These are phyloP conservation scores for Rhizomys pruinosus DNA, from an alignment of 2,113 vertebrate species.

Conservation along the genomic window DNA sequence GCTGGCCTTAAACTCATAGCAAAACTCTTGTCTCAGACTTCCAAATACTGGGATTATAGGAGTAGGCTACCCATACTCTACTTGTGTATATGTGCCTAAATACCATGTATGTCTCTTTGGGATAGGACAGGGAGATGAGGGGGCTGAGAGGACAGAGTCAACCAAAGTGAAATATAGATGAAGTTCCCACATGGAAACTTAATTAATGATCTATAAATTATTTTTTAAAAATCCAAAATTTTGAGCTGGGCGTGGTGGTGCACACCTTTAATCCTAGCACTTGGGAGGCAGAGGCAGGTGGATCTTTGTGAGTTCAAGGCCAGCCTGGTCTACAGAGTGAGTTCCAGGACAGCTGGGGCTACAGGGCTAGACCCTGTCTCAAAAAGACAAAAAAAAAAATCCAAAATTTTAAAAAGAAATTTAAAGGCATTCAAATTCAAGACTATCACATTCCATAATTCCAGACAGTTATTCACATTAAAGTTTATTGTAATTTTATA, in stretches of 20 bases:
- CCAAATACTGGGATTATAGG: not conserved
- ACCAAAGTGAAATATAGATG: not conserved
- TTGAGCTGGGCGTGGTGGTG: too few relatives aligned
- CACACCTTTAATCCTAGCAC: too few relatives aligned
- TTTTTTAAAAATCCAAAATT: not conserved
- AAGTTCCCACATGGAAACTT: not conserved
- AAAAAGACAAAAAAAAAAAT: not conserved
- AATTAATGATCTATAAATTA: not conserved
- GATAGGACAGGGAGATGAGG: too few relatives aligned
- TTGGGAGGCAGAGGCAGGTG: too few relatives aligned
- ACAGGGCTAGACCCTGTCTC: too few relatives aligned
- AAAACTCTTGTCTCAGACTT: not conserved
- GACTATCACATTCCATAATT: not conserved
- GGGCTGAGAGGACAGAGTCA: not conserved
- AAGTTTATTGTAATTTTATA: not conserved
- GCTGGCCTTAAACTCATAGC: not conserved
- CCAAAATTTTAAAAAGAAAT: not conserved
- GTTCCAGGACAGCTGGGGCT: too few relatives aligned
- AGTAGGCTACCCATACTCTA: not conserved
- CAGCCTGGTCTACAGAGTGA: too few relatives aligned
- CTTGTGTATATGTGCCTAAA: not conserved
- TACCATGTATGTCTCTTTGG: not conserved
- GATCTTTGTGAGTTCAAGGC: too few relatives aligned
- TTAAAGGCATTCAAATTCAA: not conserved
- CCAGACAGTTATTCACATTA: not conserved